These are phyloP conservation scores for Vicugna pacos DNA, from an alignment of 2,113 vertebrate species.

Conservation along the genomic window DNA sequence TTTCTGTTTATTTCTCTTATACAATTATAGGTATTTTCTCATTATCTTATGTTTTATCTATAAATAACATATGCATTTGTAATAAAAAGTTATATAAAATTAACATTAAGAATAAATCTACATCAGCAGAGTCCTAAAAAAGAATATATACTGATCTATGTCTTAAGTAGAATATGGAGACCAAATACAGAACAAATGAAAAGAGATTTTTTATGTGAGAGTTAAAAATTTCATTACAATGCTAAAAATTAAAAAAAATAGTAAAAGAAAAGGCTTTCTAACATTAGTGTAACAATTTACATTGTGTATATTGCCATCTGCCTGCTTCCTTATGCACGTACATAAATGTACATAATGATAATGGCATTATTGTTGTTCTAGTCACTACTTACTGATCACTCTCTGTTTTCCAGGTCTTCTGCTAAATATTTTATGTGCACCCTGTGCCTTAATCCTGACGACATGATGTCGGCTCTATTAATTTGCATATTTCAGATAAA, in stretches of 20 bases:
- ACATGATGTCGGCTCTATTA: background rate
- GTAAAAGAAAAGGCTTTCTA: background rate
- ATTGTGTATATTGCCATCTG: background rate
- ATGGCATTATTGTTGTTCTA: background rate
- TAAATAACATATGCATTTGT: background rate
- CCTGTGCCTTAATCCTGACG: background rate
- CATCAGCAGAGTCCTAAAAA: background rate
- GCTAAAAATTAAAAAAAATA: background rate
- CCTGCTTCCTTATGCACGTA: background rate
- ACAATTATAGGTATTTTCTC: background rate
- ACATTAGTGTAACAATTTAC: background rate
- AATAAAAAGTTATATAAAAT: background rate
- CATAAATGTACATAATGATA: background rate
- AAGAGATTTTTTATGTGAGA: background rate
- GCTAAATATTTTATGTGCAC: background rate
- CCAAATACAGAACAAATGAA: background rate
- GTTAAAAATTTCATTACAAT: background rate
- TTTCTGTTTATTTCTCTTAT: background rate
- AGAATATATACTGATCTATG: background rate
- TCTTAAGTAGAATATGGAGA: background rate
- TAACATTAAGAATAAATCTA: constrained; percentile 1
- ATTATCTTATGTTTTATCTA: background rate
- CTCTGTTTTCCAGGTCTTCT: background rate
- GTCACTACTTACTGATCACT: background rate
- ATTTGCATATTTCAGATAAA: background rate